Base-by-base conservation (phyloP, 30 jellyfish, hydroid and myxozoan genomes). In the Aurelia sp. region DNA sequence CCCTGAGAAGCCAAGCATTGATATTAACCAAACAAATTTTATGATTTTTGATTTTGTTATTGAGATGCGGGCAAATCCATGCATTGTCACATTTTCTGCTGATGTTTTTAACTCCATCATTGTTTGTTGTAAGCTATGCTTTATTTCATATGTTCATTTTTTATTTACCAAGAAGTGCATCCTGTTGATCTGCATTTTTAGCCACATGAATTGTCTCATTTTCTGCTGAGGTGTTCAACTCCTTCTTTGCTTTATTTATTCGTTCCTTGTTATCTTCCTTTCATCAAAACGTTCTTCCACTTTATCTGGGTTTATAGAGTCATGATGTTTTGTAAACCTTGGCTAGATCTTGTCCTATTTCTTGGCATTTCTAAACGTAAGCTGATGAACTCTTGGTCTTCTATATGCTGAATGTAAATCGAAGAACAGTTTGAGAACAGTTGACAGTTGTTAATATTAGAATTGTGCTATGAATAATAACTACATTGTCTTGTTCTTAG, bases 41-140 rank as follows among this genome's bases (percentile, higher is more conserved):
- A 24, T 18, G 31, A 63, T n/a, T 6, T 65, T 65, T 19, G 88
- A 77, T 59, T 52, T 65, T 0, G 84, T 65, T 21, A 30, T 30
- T 16, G 82, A 44, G 0, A 81, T 27, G 10, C 92, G 84, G 1
- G 86, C 92, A 40, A 83, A 69, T 63, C 92, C 92, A 60, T 83
- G 92, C 92, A 83, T 83, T 10, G 92, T 83, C 35, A 83, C 74
- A 35, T 53, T 44, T n/a, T 62, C 80, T 27, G 92, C 92, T 5
- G 86, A 83, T 10, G 58, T 67, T 22, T 60, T 70, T 63, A 69
- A 19, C 24, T 71, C 86, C 66, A 33, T 76, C n/a, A 8, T 63
- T 17, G 67, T 10, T 58, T 17, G 67, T 4, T 15, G 16, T 58
- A 7, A 58, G 5, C 67, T 58, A 15, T 58, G 5, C 13, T 58